A percentile compares a stretch with the other conserved stretches of the same genome.
These are phyloP conservation scores for Forbesichthys agassizii DNA, from an alignment of 2,113 vertebrate genomes.

Conservation along the genomic window DNA sequence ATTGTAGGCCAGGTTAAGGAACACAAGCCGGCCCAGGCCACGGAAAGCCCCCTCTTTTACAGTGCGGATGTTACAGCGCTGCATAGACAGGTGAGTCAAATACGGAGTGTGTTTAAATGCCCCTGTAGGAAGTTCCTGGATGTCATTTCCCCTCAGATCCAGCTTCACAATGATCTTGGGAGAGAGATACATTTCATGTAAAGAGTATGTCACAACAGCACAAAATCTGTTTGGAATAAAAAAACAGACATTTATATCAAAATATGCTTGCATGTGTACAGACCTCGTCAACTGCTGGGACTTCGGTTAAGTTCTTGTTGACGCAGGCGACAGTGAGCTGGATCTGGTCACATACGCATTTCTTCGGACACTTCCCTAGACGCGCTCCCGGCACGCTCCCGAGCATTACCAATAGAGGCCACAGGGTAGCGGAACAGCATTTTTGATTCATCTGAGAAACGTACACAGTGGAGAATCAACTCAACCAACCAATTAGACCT, in stretches of 20 bases:
- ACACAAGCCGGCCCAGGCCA: conserved; percentile 84
- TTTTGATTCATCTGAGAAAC: conserved; percentile 49
- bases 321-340: conserved; percentile 79
- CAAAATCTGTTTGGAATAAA: neutral
- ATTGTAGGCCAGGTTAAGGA: conserved; percentile 89
- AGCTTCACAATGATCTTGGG: conserved; percentile 85
- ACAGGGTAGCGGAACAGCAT: conserved; percentile 15
- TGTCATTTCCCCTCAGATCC: conserved; percentile 82
- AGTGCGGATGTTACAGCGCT: conserved; percentile 80
- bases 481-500: neutral
- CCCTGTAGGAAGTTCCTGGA: conserved; percentile 72
- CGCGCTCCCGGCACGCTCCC: conserved; percentile 24
- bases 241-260: neutral
- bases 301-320: conserved; percentile 81
- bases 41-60: conserved; percentile 91
- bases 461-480: neutral
- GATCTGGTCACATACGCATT: conserved; percentile 87
- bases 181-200: neutral
- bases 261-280: neutral
- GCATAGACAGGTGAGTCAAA: conserved; percentile 87
- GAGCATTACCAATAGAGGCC: conserved; percentile 43
- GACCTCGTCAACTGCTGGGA: conserved; percentile 87
- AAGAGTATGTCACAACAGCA: neutral
- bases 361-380: conserved; percentile 76
- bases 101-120: conserved; percentile 83